These are phyloP conservation scores for Hylomyscus alleni DNA, from an alignment of 2,797 vertebrate genomes.

Conservation along the genomic window DNA sequence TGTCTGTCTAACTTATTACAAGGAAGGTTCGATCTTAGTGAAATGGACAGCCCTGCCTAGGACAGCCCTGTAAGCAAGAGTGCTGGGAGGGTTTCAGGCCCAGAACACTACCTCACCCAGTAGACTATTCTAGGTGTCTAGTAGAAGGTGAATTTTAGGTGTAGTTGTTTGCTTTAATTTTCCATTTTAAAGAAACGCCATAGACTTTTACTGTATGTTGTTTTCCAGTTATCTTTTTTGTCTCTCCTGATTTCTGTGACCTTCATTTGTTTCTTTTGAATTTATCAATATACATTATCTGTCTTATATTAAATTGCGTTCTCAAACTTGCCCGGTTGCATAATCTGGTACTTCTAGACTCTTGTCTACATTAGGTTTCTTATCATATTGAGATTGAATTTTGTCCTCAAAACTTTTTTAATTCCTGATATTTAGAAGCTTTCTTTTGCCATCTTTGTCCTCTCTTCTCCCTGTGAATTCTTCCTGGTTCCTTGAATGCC, in stretches of 20 bases:
- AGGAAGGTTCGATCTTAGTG: slow-evolving; percentile 29
- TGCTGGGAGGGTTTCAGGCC: not conserved
- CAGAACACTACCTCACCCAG: not conserved
- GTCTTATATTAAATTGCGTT: slow-evolving; percentile 49
- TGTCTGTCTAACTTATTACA: not conserved
- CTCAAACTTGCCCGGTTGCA: not conserved
- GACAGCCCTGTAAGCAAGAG: slow-evolving; percentile 11
- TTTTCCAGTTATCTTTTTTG: not conserved
- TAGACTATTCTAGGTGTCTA: not conserved
- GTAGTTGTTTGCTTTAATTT: slow-evolving; percentile 54
- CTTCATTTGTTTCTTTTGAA: slow-evolving; percentile 61
- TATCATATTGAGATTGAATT: slow-evolving; percentile 35
- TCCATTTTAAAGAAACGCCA: slow-evolving; percentile 21
- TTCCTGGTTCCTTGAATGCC: slow-evolving; percentile 4
- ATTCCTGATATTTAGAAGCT: slow-evolving; percentile 20
- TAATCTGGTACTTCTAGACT: slow-evolving; percentile 59
- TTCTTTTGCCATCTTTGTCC: slow-evolving; percentile 17
- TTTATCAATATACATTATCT: slow-evolving; percentile 53
- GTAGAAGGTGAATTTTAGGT: slow-evolving; percentile 20
- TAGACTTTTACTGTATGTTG: not conserved
- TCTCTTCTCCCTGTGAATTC: not conserved
- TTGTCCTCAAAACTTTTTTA: slow-evolving; percentile 32
- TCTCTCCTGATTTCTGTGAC: not conserved
- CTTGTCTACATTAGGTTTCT: slow-evolving; percentile 51
- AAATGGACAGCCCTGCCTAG: slow-evolving; percentile 40